Conservation (phyloP, 2,797 vertebrate genomes). For the Tolypeutes matacus region DNA sequence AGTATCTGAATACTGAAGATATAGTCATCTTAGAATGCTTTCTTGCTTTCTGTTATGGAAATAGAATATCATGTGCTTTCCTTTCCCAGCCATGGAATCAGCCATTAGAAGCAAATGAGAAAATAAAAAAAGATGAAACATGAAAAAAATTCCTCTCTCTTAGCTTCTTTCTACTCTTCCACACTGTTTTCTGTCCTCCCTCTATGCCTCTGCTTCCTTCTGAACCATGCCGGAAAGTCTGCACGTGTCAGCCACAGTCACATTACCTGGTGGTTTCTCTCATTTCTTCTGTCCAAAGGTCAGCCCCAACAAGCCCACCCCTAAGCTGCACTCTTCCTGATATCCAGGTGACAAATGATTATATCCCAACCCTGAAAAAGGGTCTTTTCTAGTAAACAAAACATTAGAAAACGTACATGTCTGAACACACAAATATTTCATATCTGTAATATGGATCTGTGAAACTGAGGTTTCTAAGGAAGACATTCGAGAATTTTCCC, state of each 20-base stretch:
- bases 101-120: neutral
- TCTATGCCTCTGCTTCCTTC: neutral
- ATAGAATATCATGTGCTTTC: neutral
- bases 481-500: constrained; percentile 1
- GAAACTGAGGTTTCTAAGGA: neutral
- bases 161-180: neutral
- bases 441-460: neutral
- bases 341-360: neutral
- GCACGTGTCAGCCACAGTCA: neutral
- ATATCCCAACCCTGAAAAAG: neutral
- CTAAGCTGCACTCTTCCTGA: neutral
- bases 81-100: neutral
- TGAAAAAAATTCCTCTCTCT: neutral
- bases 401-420: neutral
- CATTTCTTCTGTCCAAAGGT: neutral
- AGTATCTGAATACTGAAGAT: too few species aligned
- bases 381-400: neutral
- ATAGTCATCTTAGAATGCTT: neutral
- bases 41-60: neutral
- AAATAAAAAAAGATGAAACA: neutral
- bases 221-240: neutral
- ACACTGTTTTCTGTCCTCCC: neutral
- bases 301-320: neutral
- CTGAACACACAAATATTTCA: neutral
- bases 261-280: rapidly evolving